Conservation (phyloP, 1,140 invertebrate species). For the Diachasmimorpha longicaudata region DNA sequence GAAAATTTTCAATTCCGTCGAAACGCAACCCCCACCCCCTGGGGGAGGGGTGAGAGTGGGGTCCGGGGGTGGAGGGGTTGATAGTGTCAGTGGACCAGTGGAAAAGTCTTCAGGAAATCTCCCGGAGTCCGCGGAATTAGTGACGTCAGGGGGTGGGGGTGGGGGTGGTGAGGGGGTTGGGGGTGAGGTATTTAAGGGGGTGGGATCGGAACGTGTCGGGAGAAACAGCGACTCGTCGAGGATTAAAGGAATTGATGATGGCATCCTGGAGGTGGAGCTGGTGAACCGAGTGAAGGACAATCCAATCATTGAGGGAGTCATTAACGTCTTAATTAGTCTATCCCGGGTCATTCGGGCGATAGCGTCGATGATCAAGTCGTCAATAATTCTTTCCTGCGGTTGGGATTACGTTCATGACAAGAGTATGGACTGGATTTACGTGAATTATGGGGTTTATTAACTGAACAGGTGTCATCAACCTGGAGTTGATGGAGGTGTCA, state of each 20-base stretch:
- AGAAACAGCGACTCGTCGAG: background rate
- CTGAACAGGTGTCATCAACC: no score
- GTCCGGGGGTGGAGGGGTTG: background rate
- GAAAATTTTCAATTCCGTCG: background rate
- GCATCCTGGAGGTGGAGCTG: background rate
- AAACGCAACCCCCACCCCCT: background rate
- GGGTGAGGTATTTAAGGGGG: conserved; percentile 12
- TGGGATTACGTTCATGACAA: conserved; percentile 5
- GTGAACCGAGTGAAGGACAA: background rate
- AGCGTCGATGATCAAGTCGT: background rate
- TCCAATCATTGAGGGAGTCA: background rate
- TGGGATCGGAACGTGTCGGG: background rate
- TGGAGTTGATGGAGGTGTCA: no score
- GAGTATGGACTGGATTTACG: background rate
- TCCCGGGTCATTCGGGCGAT: background rate
- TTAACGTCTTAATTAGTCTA: background rate
- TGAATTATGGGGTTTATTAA: background rate
- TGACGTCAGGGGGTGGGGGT: conserved; percentile 26
- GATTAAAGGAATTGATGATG: background rate
- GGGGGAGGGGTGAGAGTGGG: background rate
- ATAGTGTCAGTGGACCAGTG: background rate
- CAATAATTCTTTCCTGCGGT: conserved; percentile 8
- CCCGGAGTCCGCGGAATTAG: conserved; percentile 8
- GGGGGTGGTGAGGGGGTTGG: background rate
- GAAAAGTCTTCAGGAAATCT: background rate